Evolutionary conservation across 2,797 vertebrate species (phyloP).

Genomic region (Champsocephalus gunnari): DNA sequence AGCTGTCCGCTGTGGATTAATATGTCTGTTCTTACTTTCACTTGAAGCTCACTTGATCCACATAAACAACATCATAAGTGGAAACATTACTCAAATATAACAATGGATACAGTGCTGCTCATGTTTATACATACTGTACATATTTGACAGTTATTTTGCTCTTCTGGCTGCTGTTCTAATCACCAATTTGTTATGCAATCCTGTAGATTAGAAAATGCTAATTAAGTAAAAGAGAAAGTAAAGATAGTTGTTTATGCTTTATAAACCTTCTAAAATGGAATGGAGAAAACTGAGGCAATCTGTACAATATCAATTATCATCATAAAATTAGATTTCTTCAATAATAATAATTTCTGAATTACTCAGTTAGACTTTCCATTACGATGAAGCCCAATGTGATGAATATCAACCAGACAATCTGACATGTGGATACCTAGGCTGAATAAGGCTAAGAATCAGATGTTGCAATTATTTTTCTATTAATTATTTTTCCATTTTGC

Average conservation of each 20-base stretch:
- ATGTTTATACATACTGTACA: background rate
- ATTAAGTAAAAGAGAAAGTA: background rate
- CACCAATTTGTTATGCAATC: background rate
- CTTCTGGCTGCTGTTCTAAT: background rate
- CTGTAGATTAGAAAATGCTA: background rate
- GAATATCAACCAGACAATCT: constrained; percentile 12
- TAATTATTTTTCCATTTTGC: constrained; percentile 3
- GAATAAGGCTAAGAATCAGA: background rate
- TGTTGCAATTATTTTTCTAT: constrained; percentile 1
- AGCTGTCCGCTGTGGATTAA: constrained; percentile 12
- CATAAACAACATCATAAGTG: constrained; percentile 9
- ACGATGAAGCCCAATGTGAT: background rate
- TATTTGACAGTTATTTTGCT: constrained; percentile 6
- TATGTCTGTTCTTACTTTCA: constrained; percentile 11
- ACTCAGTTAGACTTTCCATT: background rate
- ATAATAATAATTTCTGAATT: constrained; percentile 4
- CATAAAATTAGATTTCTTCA: background rate
- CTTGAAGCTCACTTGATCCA: constrained; percentile 21
- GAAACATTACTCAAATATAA: constrained; percentile 1
- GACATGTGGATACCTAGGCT: background rate
- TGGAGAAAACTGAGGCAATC: background rate
- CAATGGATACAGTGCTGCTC: background rate
- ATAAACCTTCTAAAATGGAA: background rate
- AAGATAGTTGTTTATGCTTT: background rate
- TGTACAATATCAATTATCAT: background rate